These are phyloP conservation scores for Lordiphosa andalusiaca DNA, from an alignment of 2,888 invertebrate genomes.

Conservation along the genomic window DNA sequence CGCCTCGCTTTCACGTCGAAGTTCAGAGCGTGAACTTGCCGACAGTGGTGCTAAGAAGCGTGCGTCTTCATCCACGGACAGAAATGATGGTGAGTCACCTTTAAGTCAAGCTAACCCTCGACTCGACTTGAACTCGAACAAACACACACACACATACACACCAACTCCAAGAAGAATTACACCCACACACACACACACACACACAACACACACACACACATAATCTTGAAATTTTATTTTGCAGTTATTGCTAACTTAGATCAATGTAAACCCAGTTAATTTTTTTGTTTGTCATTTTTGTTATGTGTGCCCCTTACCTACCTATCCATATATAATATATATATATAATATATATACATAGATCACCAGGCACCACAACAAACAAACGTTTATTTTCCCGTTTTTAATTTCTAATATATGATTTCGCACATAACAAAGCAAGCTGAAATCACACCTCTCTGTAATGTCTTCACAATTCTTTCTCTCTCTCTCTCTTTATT, in stretches of 20 bases:
- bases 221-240: slow-evolving; percentile 63
- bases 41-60: slow-evolving; percentile 86
- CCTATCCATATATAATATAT: slow-evolving; percentile 7
- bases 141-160: slow-evolving; percentile 22
- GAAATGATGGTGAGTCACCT: slow-evolving; percentile 83
- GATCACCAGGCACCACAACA: slow-evolving; percentile 4
- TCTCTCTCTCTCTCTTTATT: slow-evolving; percentile 20
- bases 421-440: slow-evolving; percentile 6
- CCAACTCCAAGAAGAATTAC: slow-evolving; percentile 18
- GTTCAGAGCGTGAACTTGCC: slow-evolving; percentile 90
- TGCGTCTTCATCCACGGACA: slow-evolving; percentile 87
- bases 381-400: not conserved
- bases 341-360: slow-evolving; percentile 1
- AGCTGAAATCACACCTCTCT: slow-evolving; percentile 5
- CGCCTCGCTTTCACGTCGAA: slow-evolving; percentile 89
- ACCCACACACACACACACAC: slow-evolving; percentile 31
- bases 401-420: slow-evolving; percentile 4
- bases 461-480: slow-evolving; percentile 2
- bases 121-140: slow-evolving; percentile 22
- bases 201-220: slow-evolving; percentile 16
- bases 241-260: slow-evolving; percentile 54
- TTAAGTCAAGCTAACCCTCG: slow-evolving; percentile 29
- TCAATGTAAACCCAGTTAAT: slow-evolving; percentile 42
- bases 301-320: slow-evolving; percentile 27
- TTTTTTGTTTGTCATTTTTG: slow-evolving; percentile 24